phyloP scores from a whole-genome alignment of 2,888 invertebrate genomes.

The Meganola albula region DNA sequence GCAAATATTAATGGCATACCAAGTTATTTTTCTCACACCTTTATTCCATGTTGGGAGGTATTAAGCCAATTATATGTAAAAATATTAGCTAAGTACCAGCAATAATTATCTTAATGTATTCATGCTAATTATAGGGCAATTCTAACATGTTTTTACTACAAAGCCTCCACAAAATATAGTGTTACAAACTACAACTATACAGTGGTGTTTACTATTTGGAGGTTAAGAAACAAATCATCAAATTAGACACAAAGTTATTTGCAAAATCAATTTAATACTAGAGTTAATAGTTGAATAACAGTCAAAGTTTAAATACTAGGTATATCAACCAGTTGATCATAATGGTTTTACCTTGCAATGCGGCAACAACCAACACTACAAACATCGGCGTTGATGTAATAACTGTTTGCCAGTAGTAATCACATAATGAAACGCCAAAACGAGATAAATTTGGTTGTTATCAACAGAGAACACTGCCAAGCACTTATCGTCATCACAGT shows the following conservation, averaged over 20 bases:
- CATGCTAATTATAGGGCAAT: slow-evolving; percentile 20
- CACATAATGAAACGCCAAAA: slow-evolving; percentile 48
- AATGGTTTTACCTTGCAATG: slow-evolving; percentile 69
- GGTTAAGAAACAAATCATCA: too few species aligned
- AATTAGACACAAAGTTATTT: too few species aligned
- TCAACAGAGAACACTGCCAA: slow-evolving; percentile 56
- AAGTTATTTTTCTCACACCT: too few species aligned
- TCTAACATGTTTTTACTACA: too few species aligned
- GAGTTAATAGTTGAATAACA: slow-evolving; percentile 45
- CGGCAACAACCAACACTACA: slow-evolving; percentile 51
- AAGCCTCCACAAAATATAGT: too few species aligned
- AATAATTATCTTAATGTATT: slow-evolving; percentile 24
- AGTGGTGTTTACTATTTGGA: too few species aligned
- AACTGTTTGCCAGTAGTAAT: slow-evolving; percentile 36
- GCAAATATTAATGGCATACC: too few species aligned
- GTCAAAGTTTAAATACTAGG: slow-evolving; percentile 57
- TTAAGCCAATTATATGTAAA: too few species aligned
- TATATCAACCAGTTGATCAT: slow-evolving; percentile 49
- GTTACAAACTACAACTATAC: too few species aligned
- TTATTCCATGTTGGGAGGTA: too few species aligned
- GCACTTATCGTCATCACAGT: slow-evolving; percentile 69
- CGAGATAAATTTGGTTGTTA: slow-evolving; percentile 47
- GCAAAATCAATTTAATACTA: too few species aligned
- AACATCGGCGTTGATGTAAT: slow-evolving; percentile 32
- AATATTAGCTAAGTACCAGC: slow-evolving; percentile 11